These are phyloP conservation scores for Nomada ferruginata DNA, from an alignment of 2,888 invertebrate genomes.

Conservation along the genomic window DNA sequence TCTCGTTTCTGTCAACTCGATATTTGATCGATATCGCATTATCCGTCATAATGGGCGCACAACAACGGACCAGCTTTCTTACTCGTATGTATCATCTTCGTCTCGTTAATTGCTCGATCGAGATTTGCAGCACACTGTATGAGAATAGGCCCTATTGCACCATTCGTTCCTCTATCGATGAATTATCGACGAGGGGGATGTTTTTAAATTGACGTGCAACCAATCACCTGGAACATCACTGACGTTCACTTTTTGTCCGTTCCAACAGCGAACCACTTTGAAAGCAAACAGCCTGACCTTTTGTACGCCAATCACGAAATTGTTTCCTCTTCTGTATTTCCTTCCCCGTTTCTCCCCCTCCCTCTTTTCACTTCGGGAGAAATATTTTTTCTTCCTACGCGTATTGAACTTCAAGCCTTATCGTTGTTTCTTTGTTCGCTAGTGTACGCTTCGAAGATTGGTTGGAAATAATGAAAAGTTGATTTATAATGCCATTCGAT, in stretches of 20 bases:
- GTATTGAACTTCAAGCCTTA: neutral
- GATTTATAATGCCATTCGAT: too few relatives aligned
- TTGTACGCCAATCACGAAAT: conserved; percentile 29
- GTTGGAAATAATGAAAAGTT: too few relatives aligned
- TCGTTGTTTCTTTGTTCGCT: neutral
- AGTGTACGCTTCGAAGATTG: too few relatives aligned
- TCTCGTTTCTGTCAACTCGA: conserved; percentile 10
- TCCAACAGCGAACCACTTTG: conserved; percentile 30
- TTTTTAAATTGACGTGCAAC: conserved; percentile 51
- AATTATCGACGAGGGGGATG: conserved; percentile 46
- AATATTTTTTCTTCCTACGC: too few relatives aligned
- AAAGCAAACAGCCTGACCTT: conserved; percentile 38
- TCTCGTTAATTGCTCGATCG: conserved; percentile 46
- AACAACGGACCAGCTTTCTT: conserved; percentile 24
- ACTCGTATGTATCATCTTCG: conserved; percentile 30
- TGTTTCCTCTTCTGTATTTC: neutral
- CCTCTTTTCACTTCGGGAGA: too few relatives aligned
- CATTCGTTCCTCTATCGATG: conserved; percentile 26
- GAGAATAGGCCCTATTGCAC: conserved; percentile 19
- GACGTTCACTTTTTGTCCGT: conserved; percentile 33
- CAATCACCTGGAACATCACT: conserved; percentile 41
- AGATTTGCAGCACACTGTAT: conserved; percentile 19
- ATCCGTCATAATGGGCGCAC: conserved; percentile 21
- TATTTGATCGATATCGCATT: conserved; percentile 27
- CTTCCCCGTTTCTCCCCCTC: neutral